Base-by-base conservation (phyloP, 2,888 invertebrate genomes). In the Aphrophora alni region DNA sequence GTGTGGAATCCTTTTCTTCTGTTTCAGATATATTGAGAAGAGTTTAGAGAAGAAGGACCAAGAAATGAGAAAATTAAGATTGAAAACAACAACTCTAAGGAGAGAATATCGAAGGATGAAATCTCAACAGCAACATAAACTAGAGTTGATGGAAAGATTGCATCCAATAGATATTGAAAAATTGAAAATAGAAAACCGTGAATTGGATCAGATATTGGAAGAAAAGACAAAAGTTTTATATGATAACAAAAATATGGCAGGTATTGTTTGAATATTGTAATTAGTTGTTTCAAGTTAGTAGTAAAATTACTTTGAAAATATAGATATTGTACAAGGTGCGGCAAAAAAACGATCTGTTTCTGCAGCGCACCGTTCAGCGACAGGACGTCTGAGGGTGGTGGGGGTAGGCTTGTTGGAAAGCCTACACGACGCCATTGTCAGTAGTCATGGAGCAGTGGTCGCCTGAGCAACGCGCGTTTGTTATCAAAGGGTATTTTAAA, bases 61-160 rank as follows among this genome's bases (percentile, higher is more conserved):
- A 25, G 69, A 74, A 7, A 68, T 79, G 38, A 27, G 78, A 27
- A 79, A 79, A 74, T n/a, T 79, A 69, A 79, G 59, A 38, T 24
- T 79, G 12, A 79, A 74, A 33, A 51, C 38, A 33, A 79, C 59
- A 12, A 33, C 78, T 8, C 0, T 25, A 0, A 59, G 44, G 74
- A 68, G 59, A 27, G 78, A 79, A 69, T 74, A 68, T 14, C 59
- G 59, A 14, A 28, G 68, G 0, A 3, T 79, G 69, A 21, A 73
- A 17, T 3, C 59, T 12, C 78, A 33, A 1, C 74, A 79, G 27
- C 73, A 79, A 26, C 74, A 74, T 12, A 79, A 73, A 38, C 12
- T 74, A 3, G 78, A 79, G 25, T 17, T 79, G 69, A 59, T 73
- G 38, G 78, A 38, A 26, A 28, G 74, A 17, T 24, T 68, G 17